Evolutionary conservation across 1,140 invertebrate species (phyloP).

Genomic region (Leptestheria dahalacensis): DNA sequence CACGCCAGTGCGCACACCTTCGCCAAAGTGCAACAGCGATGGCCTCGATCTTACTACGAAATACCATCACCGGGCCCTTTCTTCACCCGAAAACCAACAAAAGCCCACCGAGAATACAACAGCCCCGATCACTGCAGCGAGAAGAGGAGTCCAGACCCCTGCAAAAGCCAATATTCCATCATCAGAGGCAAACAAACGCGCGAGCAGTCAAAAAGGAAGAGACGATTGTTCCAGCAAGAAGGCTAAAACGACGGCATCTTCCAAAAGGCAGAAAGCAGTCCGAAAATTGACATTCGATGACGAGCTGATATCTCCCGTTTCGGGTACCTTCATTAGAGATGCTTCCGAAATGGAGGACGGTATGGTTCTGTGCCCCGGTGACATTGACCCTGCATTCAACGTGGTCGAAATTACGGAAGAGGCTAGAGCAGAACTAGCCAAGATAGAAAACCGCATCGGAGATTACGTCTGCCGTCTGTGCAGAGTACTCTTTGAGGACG

Average conservation of each 20-base stretch:
- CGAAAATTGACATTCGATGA: slow-evolving; percentile 69
- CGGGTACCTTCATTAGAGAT: slow-evolving; percentile 78
- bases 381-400: slow-evolving; percentile 93
- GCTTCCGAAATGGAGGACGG: slow-evolving; percentile 14
- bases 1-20: background rate
- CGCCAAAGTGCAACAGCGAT: background rate
- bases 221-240: slow-evolving; percentile 12
- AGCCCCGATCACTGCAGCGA: background rate
- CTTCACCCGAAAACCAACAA: background rate
- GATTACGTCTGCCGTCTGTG: slow-evolving; percentile 92
- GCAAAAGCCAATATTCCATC: background rate
- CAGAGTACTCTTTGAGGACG: slow-evolving; percentile 79
- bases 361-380: slow-evolving; percentile 63
- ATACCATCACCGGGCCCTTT: background rate
- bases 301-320: slow-evolving; percentile 93
- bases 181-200: background rate
- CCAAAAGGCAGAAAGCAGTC: slow-evolving; percentile 37
- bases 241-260: background rate
- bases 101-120: background rate
- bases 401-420: slow-evolving; percentile 93
- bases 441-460: slow-evolving; percentile 92
- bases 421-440: slow-evolving; percentile 78
- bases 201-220: background rate
- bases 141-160: background rate
- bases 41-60: background rate